phyloP scores from a whole-genome alignment of 2,888 invertebrate genomes.

The Pterobdella sp. region DNA sequence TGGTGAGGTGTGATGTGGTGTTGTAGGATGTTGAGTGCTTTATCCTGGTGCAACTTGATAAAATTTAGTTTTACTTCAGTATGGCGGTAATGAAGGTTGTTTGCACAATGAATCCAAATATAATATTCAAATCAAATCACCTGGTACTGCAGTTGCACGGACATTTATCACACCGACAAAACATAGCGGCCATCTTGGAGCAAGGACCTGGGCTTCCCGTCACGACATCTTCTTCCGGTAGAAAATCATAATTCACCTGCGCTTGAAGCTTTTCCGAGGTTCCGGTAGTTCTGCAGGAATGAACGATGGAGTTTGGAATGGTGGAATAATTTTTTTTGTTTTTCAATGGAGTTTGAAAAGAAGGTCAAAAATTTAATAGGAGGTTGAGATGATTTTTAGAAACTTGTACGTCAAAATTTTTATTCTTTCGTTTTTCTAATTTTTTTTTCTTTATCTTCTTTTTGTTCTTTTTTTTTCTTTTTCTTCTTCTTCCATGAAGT shows the following conservation, averaged over 20 bases:
- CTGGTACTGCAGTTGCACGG: slow-evolving; percentile 24
- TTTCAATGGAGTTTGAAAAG: neutral
- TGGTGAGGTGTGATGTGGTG: too few relatives aligned
- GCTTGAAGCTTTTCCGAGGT: slow-evolving; percentile 42
- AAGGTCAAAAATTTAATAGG: too few relatives aligned
- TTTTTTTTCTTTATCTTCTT: slow-evolving; percentile 5
- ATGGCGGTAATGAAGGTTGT: neutral
- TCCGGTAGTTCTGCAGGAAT: slow-evolving; percentile 3
- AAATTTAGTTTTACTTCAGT: neutral
- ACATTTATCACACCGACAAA: neutral
- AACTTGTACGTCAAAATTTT: too few relatives aligned
- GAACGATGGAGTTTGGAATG: neutral
- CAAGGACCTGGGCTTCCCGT: slow-evolving; percentile 17
- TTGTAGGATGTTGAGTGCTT: slow-evolving; percentile 45
- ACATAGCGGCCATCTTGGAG: neutral
- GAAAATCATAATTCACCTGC: slow-evolving; percentile 46
- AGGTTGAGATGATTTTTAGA: too few relatives aligned
- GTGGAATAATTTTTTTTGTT: too few relatives aligned
- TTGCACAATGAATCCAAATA: too few relatives aligned
- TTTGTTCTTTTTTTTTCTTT: neutral
- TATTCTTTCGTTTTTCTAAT: neutral
- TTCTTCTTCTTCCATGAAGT: neutral
- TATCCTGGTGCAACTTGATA: slow-evolving; percentile 21
- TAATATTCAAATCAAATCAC: neutral
- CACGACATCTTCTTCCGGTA: slow-evolving; percentile 44